Percentiles rank a stretch among this genome's conserved stretches.
phyloP scores from a whole-genome alignment of 1,140 invertebrate species.

The Neuroterus valhalla region DNA sequence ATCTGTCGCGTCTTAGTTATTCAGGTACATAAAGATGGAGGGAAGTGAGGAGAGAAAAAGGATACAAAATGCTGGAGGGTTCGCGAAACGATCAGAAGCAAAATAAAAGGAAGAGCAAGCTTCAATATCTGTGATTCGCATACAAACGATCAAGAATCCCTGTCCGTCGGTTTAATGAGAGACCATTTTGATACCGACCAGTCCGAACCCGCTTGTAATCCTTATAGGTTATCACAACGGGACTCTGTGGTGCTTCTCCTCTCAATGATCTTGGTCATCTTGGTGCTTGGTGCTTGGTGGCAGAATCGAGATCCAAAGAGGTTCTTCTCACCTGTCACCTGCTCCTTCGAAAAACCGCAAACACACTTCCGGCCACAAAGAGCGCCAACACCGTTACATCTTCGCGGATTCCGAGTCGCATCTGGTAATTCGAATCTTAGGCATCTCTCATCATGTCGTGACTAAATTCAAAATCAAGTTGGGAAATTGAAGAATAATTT shows the following conservation, averaged over 20 bases:
- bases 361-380: conserved; percentile 27
- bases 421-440: too few species aligned
- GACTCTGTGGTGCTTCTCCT: conserved; percentile 20
- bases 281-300: too few species aligned
- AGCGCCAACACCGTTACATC: conserved; percentile 10
- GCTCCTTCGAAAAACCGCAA: conserved; percentile 28
- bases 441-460: too few species aligned
- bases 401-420: not conserved
- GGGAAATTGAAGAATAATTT: too few species aligned
- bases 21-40: conserved; percentile 40
- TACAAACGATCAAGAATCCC: conserved; percentile 47
- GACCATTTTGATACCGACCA: conserved; percentile 44
- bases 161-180: conserved; percentile 50
- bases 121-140: conserved; percentile 43
- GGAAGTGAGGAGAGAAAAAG: not conserved
- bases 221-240: conserved; percentile 29
- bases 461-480: too few species aligned
- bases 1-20: conserved; percentile 44
- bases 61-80: conserved; percentile 20
- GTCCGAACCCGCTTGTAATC: conserved; percentile 49
- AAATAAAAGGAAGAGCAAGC: conserved; percentile 15
- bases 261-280: conserved; percentile 23
- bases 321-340: conserved; percentile 27
- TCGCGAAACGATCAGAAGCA: conserved; percentile 32
- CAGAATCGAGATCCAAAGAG: conserved; percentile 20